These are phyloP conservation scores for Uria lomvia DNA, from an alignment of 2,113 vertebrate genomes.

Conservation along the genomic window DNA sequence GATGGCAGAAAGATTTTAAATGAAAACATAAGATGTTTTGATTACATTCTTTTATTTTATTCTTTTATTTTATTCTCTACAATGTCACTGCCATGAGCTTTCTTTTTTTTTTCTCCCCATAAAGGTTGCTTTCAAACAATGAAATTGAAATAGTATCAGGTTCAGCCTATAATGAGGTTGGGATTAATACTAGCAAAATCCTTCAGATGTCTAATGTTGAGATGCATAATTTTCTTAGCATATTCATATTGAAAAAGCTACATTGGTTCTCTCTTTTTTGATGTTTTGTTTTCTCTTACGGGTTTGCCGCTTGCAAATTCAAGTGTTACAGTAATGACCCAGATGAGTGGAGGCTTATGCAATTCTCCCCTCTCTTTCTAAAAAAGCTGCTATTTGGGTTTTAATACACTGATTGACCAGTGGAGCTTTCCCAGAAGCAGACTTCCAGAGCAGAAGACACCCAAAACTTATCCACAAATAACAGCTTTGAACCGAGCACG, in stretches of 20 bases:
- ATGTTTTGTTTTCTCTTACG: neutral
- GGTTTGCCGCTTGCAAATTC: neutral
- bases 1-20: neutral
- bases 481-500: neutral
- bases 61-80: neutral
- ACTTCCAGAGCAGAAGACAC: neutral
- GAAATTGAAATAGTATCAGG: neutral
- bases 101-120: neutral
- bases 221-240: neutral
- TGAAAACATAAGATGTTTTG: neutral
- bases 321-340: neutral
- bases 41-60: neutral
- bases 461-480: neutral
- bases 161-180: neutral
- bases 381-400: neutral
- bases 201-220: neutral
- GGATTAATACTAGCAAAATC: neutral
- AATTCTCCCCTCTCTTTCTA: neutral
- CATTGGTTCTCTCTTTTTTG: neutral
- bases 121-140: neutral
- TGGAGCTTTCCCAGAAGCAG: neutral
- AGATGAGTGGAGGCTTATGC: neutral
- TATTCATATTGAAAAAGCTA: neutral
- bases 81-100: neutral
- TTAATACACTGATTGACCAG: neutral